phyloP scores from a whole-genome alignment of 2,797 vertebrate species.

The Gorsachius magnificus region DNA sequence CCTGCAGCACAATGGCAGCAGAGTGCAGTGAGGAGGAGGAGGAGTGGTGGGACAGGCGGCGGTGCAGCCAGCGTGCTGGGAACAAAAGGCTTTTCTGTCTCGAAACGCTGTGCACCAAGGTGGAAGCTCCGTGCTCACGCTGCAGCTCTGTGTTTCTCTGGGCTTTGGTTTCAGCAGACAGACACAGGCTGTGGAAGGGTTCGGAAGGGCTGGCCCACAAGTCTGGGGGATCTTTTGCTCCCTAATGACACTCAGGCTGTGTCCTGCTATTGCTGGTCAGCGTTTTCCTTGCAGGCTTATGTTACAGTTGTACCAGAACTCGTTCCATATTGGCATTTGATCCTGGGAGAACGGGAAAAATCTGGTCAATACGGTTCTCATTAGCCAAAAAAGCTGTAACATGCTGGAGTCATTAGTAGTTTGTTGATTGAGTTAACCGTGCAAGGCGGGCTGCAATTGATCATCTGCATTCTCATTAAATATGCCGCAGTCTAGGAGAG shows the following conservation, averaged over 20 bases:
- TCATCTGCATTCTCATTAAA: constrained; percentile 61
- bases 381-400: constrained; percentile 55
- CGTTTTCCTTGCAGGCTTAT: neutral
- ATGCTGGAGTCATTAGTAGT: constrained; percentile 66
- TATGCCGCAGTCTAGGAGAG: neutral
- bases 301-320: constrained; percentile 56
- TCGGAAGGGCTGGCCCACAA: neutral
- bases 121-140: neutral
- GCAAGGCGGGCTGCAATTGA: constrained; percentile 55
- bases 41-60: neutral
- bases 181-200: neutral
- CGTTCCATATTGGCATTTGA: constrained; percentile 52
- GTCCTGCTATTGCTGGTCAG: neutral
- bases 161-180: neutral
- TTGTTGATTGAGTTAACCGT: constrained; percentile 63
- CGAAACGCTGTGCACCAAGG: rapidly evolving
- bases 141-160: neutral
- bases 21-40: neutral
- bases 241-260: neutral
- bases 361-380: constrained; percentile 49
- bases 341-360: constrained; percentile 39
- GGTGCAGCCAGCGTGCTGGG: neutral
- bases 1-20: neutral
- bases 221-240: neutral
- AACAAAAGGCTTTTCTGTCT: constrained; percentile 38